Base-by-base conservation (phyloP, 23 tunicate species). In the Clavelina lepadiformis region DNA sequence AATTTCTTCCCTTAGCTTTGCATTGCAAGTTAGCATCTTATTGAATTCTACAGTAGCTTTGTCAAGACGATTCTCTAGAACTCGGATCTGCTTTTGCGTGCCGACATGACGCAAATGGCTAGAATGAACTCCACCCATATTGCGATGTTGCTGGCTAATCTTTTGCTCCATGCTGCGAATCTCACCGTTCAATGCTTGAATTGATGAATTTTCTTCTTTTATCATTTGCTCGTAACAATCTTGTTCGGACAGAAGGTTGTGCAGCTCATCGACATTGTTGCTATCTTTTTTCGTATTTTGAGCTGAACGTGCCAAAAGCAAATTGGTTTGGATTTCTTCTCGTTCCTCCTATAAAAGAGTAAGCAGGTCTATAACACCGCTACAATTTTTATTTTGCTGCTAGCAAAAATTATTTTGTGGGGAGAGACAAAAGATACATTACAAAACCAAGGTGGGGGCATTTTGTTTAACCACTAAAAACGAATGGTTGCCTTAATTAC, bases 11-110 rank as follows among this genome's bases (percentile, higher is more conserved):
- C 89, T 63, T 23, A 89, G 65, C 51, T 89, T 89, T 11, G 80
- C 58, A 57, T 89, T 89, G 35, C 62, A 61, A 28, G 97, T 81
- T 35, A 89, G 67, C 69, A 77, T 75, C 53, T 89, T 89, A 71
- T 89, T 77, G 51, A 81, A 89, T 33, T 81, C 89, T 8, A 89
- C 72, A 11, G 89, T 89, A 3, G 97, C 97, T 89, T 89, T 89
- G 32, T 89, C 89, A 18, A 89, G 75, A 7, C 89, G 83, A 33
- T 89, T 89, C 69, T 89, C 97, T 13, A 89, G 61, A 37, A 81
- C 80, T 28, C 97, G 58, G 21, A 71, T 79, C 41, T 74, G 96
- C 78, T 88, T 88, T 51, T 86, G 95, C 18, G 85, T 75, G 2
- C 80, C 77, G 36, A 86, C 95, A 67, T 86, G 95, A 25, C 85